Conservation (phyloP, 2,888 invertebrate species). For the Acleris literana region DNA sequence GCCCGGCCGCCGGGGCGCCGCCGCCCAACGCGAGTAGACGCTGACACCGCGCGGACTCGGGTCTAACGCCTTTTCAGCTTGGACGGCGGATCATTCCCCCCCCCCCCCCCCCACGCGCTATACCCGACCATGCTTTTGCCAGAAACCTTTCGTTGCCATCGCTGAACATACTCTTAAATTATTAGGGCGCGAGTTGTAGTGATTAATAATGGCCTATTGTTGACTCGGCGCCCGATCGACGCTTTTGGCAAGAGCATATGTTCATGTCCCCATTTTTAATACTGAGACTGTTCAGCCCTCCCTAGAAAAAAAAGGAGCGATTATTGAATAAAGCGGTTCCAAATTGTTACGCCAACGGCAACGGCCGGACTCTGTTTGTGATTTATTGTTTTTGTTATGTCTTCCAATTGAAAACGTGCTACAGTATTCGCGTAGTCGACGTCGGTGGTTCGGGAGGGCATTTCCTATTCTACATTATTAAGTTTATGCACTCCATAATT, state of each 20-base stretch:
- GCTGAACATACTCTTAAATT: not conserved
- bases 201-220: conserved; percentile 13
- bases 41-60: too few relatives aligned
- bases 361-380: conserved; percentile 32
- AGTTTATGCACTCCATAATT: conserved; percentile 77
- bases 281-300: conserved; percentile 57
- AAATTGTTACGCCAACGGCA: conserved; percentile 28
- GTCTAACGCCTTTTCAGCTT: too few relatives aligned
- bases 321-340: conserved; percentile 29
- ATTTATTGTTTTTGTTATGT: conserved; percentile 47
- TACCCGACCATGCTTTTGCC: conserved; percentile 1
- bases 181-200: not conserved
- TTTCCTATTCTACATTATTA: conserved; percentile 79
- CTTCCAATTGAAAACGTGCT: conserved; percentile 58
- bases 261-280: conserved; percentile 26
- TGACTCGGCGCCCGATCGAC: not conserved
- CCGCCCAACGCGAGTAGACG: not conserved
- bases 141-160: conserved; percentile 3
- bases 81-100: too few relatives aligned
- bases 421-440: conserved; percentile 62
- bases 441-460: conserved; percentile 67
- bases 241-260: conserved; percentile 31
- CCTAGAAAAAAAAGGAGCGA: conserved; percentile 35
- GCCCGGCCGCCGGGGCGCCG: conserved; percentile 1
- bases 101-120: not conserved